Conservation (phyloP, 2,113 vertebrate genomes). For the Ctenomys sociabilis region DNA sequence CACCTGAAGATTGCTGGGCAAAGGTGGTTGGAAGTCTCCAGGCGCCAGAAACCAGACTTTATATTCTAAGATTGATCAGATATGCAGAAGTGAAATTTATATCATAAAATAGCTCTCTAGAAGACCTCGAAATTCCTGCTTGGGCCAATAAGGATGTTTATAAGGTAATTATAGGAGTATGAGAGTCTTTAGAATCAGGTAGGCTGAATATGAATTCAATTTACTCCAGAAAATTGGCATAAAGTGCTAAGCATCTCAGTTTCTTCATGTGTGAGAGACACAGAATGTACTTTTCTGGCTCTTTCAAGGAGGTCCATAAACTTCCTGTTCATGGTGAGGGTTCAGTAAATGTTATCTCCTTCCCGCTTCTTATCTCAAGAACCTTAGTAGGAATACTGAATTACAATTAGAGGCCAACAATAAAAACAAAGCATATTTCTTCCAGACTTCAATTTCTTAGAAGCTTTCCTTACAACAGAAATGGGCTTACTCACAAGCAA, state of each 20-base stretch:
- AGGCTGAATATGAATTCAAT: background rate
- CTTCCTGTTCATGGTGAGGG: background rate
- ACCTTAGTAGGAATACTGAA: background rate
- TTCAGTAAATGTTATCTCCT: background rate
- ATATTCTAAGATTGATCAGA: background rate
- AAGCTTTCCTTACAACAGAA: background rate
- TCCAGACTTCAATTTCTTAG: background rate
- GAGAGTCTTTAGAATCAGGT: background rate
- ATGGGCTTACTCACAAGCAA: background rate
- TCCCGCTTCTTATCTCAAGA: background rate
- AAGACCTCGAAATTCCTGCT: background rate
- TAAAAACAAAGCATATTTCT: background rate
- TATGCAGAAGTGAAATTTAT: conserved; percentile 21
- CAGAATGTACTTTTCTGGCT: background rate
- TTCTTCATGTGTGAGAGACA: background rate
- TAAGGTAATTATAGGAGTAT: background rate
- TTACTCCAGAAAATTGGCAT: background rate
- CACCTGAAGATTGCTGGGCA: background rate
- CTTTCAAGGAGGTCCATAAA: background rate
- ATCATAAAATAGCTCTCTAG: background rate
- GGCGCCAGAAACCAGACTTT: background rate
- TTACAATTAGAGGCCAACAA: background rate
- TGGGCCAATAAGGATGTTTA: background rate
- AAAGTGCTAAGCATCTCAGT: background rate
- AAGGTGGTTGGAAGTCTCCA: background rate